phyloP scores from a whole-genome alignment of 2,113 vertebrate genomes.

The Mustelus asterias region DNA sequence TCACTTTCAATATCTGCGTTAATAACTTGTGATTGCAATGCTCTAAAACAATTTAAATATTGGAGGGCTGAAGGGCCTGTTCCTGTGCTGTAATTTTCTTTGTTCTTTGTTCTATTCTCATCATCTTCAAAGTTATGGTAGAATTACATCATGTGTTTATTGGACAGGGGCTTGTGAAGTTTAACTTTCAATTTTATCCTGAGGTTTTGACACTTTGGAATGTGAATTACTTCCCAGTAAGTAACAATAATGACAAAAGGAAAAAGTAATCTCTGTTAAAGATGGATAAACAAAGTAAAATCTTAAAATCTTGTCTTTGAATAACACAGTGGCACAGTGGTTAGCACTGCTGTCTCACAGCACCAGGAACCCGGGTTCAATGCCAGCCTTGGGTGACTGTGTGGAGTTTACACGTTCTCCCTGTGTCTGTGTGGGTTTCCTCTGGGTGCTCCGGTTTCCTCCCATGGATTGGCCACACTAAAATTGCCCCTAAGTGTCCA shows the following conservation, averaged over 20 bases:
- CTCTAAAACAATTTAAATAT: conserved; percentile 92
- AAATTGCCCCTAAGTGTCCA: too few relatives aligned
- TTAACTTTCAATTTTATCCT: conserved; percentile 79
- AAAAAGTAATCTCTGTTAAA: too few relatives aligned
- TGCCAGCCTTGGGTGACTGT: too few relatives aligned
- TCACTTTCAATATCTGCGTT: background rate
- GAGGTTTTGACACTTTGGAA: background rate
- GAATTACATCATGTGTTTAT: conserved; percentile 91
- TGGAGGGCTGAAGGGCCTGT: too few relatives aligned
- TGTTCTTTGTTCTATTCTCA: conserved; percentile 52
- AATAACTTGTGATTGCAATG: conserved; percentile 78
- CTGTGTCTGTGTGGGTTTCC: too few relatives aligned
- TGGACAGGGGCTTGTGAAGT: conserved; percentile 85
- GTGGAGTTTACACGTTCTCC: too few relatives aligned
- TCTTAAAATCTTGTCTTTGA: background rate
- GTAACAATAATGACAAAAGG: background rate
- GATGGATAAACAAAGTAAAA: background rate
- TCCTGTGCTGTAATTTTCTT: too few relatives aligned
- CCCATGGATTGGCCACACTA: too few relatives aligned
- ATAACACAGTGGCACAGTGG: too few relatives aligned
- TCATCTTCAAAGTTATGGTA: conserved; percentile 90
- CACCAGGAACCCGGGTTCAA: too few relatives aligned
- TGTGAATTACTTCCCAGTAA: background rate
- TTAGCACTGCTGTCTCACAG: too few relatives aligned
- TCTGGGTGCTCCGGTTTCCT: too few relatives aligned